These are phyloP conservation scores for Pteropus alecto DNA, from an alignment of 2,113 vertebrate genomes.

Conservation along the genomic window DNA sequence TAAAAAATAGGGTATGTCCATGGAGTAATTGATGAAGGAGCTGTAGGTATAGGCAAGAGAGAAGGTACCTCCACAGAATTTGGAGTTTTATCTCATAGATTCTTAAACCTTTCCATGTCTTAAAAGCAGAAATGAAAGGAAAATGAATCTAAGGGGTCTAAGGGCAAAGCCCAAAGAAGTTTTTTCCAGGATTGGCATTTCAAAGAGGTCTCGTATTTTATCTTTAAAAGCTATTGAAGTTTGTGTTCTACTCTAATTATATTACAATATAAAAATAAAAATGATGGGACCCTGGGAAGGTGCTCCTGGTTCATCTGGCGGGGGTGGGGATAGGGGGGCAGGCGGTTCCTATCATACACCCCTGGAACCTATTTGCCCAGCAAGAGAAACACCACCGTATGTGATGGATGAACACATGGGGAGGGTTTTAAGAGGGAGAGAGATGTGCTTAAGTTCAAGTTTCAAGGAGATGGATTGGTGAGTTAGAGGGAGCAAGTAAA, in stretches of 20 bases:
- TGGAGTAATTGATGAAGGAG: background rate
- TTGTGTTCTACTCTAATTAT: background rate
- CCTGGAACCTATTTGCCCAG: background rate
- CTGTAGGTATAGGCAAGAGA: rapidly evolving
- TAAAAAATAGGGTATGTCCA: background rate
- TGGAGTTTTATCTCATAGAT: background rate
- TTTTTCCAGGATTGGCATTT: background rate
- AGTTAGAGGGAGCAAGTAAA: background rate
- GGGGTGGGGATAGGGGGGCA: rapidly evolving
- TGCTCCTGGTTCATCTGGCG: background rate
- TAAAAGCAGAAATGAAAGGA: background rate
- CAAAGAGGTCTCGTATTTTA: background rate
- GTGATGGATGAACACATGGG: background rate
- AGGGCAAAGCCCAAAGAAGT: background rate
- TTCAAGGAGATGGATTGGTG: background rate
- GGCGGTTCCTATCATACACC: rapidly evolving
- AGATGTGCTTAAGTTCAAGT: background rate
- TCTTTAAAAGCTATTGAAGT: background rate
- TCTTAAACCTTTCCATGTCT: background rate
- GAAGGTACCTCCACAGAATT: rapidly evolving
- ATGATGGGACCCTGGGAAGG: background rate
- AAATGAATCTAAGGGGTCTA: background rate
- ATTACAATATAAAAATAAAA: background rate
- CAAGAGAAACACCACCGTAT: background rate
- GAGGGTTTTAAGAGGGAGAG: background rate